Evolutionary conservation across 1,140 invertebrate species (phyloP), one percentile per base, ranked within the genome.

Genomic region (Akabosia matsudoensis): DNA sequence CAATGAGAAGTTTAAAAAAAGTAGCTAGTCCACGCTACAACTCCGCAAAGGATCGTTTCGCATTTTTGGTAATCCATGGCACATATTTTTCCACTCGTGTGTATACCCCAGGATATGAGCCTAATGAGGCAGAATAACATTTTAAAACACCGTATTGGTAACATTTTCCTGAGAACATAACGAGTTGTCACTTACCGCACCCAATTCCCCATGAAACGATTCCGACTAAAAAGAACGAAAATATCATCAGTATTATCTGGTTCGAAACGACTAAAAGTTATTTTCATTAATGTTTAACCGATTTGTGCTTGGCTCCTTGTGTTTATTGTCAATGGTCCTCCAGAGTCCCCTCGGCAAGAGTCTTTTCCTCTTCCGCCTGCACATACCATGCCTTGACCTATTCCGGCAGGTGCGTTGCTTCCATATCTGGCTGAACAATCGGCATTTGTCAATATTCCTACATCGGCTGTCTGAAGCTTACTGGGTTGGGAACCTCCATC

Each of bases 401-500:
- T 95, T n/a, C 93, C 93, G 24, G 93, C 93, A 0, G 93, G 93
- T 18, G 93, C 84, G 10, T 31, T 4, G 24, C 30, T 31, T 18
- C 92, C 92, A 82, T 95, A 95, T 83, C 93, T 94, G 1, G 85
- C 80, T 75, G 90, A 88, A 82, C 94, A 96, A 79, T 93, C 90
- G 0, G 84, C 80, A 83, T 95, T 95, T 0, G 89, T 88, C 93
- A 93, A 94, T 56, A 96, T 90, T 0, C 91, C 91, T 73, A 95
- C 92, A 14, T 89, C 90, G 0, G 95, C 92, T 86, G 95, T 91
- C 85, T 94, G 92, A 33, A 95, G 86, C 10, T 33, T 73, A 26
- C 30, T 31, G n/a, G 72, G 33, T 64, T 51, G 26, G 13, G 54
- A 22, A 30, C 61, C 30, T 24, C 22, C 22, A 30, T 67, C 24